phyloP scores from a whole-genome alignment of 2,113 vertebrate genomes.

The Pachypanchax playfairii region DNA sequence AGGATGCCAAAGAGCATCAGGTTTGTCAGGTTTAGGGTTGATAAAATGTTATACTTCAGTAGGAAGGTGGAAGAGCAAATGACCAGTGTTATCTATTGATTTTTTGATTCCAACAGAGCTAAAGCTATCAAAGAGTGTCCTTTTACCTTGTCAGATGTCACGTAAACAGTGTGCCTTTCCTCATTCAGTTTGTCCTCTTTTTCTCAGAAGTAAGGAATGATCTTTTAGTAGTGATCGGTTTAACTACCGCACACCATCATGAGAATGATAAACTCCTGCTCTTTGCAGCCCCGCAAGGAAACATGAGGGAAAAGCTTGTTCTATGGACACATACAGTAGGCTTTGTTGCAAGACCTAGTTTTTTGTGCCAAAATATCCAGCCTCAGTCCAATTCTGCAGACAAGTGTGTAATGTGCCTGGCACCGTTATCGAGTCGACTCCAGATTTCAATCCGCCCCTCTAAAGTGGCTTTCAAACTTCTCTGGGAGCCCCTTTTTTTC shows the following conservation, averaged over 20 bases:
- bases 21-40: slow-evolving; percentile 11
- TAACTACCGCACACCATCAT: slow-evolving; percentile 74
- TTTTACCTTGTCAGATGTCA: slow-evolving; percentile 66
- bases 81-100: slow-evolving; percentile 67
- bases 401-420: slow-evolving; percentile 54
- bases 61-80: slow-evolving; percentile 46
- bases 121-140: slow-evolving; percentile 64
- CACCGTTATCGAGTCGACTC: slow-evolving; percentile 54
- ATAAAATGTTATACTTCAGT: slow-evolving; percentile 45
- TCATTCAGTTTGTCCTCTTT: slow-evolving; percentile 50
- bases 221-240: slow-evolving; percentile 75
- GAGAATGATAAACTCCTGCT: slow-evolving; percentile 72
- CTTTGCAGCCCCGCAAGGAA: slow-evolving; percentile 42
- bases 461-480: slow-evolving; percentile 63
- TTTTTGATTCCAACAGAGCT: slow-evolving; percentile 59
- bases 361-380: slow-evolving; percentile 49
- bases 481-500: slow-evolving; percentile 53
- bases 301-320: slow-evolving; percentile 25
- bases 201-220: slow-evolving; percentile 66
- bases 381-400: slow-evolving; percentile 39
- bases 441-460: slow-evolving; percentile 55
- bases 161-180: slow-evolving; percentile 64
- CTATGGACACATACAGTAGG: slow-evolving; percentile 22
- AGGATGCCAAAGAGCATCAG: slow-evolving; percentile 17
- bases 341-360: slow-evolving; percentile 45